These are phyloP conservation scores for Intellagama lesueurii DNA, from an alignment of 2,797 vertebrate species.

Conservation along the genomic window DNA sequence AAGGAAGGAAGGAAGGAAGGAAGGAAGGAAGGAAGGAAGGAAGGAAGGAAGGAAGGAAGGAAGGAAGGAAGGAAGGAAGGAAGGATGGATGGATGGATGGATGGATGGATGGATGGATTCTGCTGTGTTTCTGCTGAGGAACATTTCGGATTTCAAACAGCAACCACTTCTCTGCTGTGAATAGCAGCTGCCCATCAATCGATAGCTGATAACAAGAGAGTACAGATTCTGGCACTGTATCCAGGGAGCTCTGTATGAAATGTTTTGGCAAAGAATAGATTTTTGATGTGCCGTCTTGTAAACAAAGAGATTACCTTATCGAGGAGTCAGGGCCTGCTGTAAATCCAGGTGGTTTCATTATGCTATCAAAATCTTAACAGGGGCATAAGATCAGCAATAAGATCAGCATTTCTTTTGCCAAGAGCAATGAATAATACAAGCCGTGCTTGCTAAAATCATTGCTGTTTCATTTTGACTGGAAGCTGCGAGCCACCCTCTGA, in stretches of 20 bases:
- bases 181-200: background rate
- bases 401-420: slow-evolving; percentile 65
- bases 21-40: too few species aligned
- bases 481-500: slow-evolving; percentile 44
- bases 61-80: background rate
- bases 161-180: background rate
- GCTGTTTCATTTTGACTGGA: slow-evolving; percentile 52
- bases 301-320: background rate
- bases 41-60: background rate
- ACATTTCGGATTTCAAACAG: background rate
- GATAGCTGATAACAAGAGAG: fast-evolving
- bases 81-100: background rate
- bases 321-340: slow-evolving; percentile 11
- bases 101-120: background rate
- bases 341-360: slow-evolving; percentile 59
- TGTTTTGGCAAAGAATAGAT: background rate
- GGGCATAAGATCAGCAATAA: slow-evolving; percentile 26
- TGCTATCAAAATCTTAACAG: slow-evolving; percentile 59
- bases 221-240: fast-evolving
- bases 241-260: fast-evolving
- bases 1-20: too few species aligned
- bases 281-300: background rate
- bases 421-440: slow-evolving; percentile 61
- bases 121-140: slow-evolving; percentile 15
- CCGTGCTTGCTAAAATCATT: slow-evolving; percentile 29